Percentiles rank a stretch among this genome's conserved stretches.
These are phyloP conservation scores for Odiellus spinosus DNA, from an alignment of 2,888 invertebrate species.

Conservation along the genomic window DNA sequence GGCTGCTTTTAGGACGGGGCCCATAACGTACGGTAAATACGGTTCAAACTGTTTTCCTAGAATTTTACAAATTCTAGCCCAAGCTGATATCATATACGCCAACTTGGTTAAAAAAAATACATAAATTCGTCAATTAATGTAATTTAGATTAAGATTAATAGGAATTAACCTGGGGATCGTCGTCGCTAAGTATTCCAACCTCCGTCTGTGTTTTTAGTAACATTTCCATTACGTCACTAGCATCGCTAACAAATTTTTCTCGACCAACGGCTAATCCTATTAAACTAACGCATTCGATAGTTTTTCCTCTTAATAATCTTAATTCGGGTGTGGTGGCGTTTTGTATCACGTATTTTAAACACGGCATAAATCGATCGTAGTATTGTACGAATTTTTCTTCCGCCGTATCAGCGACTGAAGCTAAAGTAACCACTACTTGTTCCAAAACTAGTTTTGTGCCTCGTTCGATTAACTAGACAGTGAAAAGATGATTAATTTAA, in stretches of 20 bases:
- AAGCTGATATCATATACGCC: conserved; percentile 93
- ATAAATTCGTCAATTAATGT: background rate
- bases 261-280: conserved; percentile 55
- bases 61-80: conserved; percentile 97
- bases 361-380: conserved; percentile 87
- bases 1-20: conserved; percentile 78
- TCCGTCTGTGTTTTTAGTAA: conserved; percentile 76
- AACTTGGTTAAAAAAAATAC: conserved; percentile 35
- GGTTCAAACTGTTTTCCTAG: conserved; percentile 70
- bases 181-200: conserved; percentile 61
- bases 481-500: background rate
- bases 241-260: conserved; percentile 61
- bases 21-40: conserved; percentile 88
- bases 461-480: conserved; percentile 56
- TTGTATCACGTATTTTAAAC: conserved; percentile 89
- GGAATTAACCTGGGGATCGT: conserved; percentile 69
- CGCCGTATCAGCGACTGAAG: conserved; percentile 94
- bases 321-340: conserved; percentile 70
- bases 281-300: conserved; percentile 95
- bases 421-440: conserved; percentile 96
- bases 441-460: conserved; percentile 92
- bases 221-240: conserved; percentile 89
- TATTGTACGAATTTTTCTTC: conserved; percentile 88
- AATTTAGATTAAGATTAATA: no score
- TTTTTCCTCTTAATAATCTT: conserved; percentile 85